Evolutionary conservation across 2,113 vertebrate species (phyloP).

Genomic region (Acanthochromis polyacanthus): DNA sequence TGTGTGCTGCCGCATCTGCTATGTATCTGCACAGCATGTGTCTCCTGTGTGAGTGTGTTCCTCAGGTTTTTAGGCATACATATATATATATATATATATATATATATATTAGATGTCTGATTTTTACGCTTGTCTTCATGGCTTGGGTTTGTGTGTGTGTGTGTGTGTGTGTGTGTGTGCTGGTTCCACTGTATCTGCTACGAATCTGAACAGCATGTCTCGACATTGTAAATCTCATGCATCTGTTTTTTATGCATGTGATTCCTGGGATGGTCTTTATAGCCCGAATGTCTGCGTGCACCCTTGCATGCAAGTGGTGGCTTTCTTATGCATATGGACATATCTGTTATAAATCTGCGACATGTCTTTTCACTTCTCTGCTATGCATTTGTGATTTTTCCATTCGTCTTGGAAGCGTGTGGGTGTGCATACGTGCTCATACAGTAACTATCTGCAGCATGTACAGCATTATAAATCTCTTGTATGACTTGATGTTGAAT

Average conservation of each 20-base stretch:
- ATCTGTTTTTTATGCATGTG: constrained; percentile 41
- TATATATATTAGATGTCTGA: constrained; percentile 42
- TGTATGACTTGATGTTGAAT: constrained; percentile 43
- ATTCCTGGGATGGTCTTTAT: constrained; percentile 4
- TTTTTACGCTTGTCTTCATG: constrained; percentile 15
- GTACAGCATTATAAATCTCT: constrained; percentile 19
- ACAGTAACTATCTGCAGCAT: background rate
- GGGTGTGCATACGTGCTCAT: constrained; percentile 6
- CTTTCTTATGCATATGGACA: constrained; percentile 11
- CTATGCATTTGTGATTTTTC: constrained; percentile 19
- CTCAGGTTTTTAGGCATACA: constrained; percentile 18
- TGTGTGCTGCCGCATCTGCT: constrained; percentile 42
- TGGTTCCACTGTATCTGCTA: constrained; percentile 17
- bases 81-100: constrained; percentile 14
- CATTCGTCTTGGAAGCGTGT: constrained; percentile 7
- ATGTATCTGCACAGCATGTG: constrained; percentile 54
- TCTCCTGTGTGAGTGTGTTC: constrained; percentile 19
- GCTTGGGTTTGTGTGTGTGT: constrained; percentile 17
- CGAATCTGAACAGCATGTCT: constrained; percentile 37
- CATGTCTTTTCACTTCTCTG: constrained; percentile 1
- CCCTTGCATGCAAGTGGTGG: background rate
- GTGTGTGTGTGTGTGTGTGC: background rate
- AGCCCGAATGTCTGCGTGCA: background rate
- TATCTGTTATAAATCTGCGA: constrained; percentile 19
- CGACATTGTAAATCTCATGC: constrained; percentile 45